A percentile compares a stretch with the other conserved stretches of the same genome.
Evolutionary conservation across 2,888 invertebrate species (phyloP).

Genomic region (Pemphredon lugubris): DNA sequence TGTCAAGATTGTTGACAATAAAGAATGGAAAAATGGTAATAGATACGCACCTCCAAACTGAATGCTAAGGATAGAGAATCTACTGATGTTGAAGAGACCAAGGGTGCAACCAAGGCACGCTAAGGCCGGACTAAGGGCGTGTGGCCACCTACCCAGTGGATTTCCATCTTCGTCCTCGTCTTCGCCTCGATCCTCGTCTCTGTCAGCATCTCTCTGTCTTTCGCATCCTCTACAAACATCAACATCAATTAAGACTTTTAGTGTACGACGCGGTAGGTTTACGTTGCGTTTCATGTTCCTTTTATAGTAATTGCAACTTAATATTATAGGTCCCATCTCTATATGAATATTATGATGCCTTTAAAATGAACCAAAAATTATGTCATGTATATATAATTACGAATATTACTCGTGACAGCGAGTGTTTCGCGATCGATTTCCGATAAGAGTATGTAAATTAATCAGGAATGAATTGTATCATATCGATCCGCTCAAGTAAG

Average conservation of each 20-base stretch:
- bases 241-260: too few species aligned
- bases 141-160: conserved; percentile 86
- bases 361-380: too few species aligned
- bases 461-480: conserved; percentile 20
- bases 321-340: too few species aligned
- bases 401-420: too few species aligned
- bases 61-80: conserved; percentile 92
- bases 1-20: background rate
- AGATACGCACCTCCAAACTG: conserved; percentile 88
- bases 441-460: conserved; percentile 29
- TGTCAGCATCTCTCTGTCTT: conserved; percentile 79
- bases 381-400: too few species aligned
- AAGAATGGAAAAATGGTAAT: background rate
- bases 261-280: too few species aligned
- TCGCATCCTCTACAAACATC: too few species aligned
- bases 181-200: conserved; percentile 78
- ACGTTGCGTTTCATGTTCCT: too few species aligned
- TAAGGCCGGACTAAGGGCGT: conserved; percentile 89
- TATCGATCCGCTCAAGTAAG: conserved; percentile 29
- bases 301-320: too few species aligned
- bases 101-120: conserved; percentile 93
- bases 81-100: conserved; percentile 93
- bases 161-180: conserved; percentile 81
- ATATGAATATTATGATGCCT: too few species aligned
- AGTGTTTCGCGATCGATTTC: conserved; percentile 81